A percentile compares a stretch with the other conserved stretches of the same genome.
These are phyloP conservation scores for Drosophila gunungcola DNA, from an alignment of 1,140 invertebrate species.

Conservation along the genomic window DNA sequence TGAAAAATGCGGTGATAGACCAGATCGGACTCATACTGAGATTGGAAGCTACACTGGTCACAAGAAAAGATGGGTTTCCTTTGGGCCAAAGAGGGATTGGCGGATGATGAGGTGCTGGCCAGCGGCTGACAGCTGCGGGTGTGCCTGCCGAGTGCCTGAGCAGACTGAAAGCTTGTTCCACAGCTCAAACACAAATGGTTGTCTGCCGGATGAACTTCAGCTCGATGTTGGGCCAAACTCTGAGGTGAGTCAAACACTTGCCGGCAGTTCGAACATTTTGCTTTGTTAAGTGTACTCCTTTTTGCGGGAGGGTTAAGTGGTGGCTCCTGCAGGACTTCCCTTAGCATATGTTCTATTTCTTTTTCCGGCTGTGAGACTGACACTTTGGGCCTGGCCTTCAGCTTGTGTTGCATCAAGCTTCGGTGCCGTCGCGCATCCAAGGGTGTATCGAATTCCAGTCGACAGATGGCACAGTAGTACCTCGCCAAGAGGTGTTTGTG, in stretches of 20 bases:
- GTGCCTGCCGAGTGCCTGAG: conserved; percentile 90
- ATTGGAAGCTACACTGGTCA: conserved; percentile 65
- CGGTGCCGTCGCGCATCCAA: conserved; percentile 89
- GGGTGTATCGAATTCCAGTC: conserved; percentile 87
- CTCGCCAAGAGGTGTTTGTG: conserved; percentile 86
- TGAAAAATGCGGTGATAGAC: conserved; percentile 76
- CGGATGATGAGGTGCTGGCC: conserved; percentile 31
- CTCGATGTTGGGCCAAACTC: conserved; percentile 88
- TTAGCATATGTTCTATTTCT: conserved; percentile 52
- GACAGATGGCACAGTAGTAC: conserved; percentile 89
- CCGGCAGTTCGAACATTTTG: conserved; percentile 51
- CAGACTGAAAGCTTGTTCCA: conserved; percentile 88
- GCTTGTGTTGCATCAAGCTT: conserved; percentile 86
- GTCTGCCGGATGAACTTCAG: conserved; percentile 70
- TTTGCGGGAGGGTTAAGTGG: neutral
- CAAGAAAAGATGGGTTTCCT: conserved; percentile 42
- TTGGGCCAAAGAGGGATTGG: neutral
- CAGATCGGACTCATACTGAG: conserved; percentile 68
- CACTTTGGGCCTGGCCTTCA: neutral
- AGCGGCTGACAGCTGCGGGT: conserved; percentile 87
- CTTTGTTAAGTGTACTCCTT: neutral
- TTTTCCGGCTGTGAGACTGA: conserved; percentile 7
- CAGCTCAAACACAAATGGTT: conserved; percentile 88
- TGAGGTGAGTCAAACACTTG: conserved; percentile 85
- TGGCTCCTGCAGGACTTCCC: conserved; percentile 43